phyloP scores from a whole-genome alignment of 30 jellyfish, hydroid and myxozoan genomes.

The Aurelia coerulea region DNA sequence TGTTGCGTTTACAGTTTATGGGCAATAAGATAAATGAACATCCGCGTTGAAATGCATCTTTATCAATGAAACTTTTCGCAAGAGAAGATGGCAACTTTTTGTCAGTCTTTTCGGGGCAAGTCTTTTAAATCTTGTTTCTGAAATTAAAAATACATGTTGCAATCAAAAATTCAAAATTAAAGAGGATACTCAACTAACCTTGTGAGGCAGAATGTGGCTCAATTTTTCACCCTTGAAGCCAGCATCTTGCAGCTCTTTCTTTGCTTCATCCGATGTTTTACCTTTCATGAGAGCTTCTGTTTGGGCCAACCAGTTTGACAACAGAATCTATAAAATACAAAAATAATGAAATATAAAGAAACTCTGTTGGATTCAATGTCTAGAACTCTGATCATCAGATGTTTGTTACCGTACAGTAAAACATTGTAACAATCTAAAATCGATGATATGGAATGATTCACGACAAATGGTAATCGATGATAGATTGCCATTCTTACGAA shows the following conservation, averaged over 20 bases:
- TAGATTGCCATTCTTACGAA: too few relatives aligned
- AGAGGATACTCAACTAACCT: slow-evolving; percentile 37
- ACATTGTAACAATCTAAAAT: too few relatives aligned
- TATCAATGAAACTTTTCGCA: not conserved
- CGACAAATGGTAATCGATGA: too few relatives aligned
- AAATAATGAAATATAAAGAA: not conserved
- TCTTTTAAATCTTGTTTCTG: too few relatives aligned
- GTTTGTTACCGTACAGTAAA: too few relatives aligned
- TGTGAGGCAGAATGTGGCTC: slow-evolving; percentile 81
- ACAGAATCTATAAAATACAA: slow-evolving; percentile 63
- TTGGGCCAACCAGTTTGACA: slow-evolving; percentile 98
- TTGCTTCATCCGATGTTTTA: slow-evolving; percentile 86
- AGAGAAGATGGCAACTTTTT: too few relatives aligned
- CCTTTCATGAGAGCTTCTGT: slow-evolving; percentile 99
- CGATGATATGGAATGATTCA: too few relatives aligned
- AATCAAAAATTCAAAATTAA: too few relatives aligned
- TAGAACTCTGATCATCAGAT: not conserved
- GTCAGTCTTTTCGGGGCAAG: too few relatives aligned
- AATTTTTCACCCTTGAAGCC: slow-evolving; percentile 63
- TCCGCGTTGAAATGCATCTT: too few relatives aligned
- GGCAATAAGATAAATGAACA: too few relatives aligned
- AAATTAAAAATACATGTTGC: not conserved
- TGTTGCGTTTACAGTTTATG: too few relatives aligned
- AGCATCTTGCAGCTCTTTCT: slow-evolving; percentile 72
- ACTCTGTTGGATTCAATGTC: not conserved